Percentiles rank a stretch among this genome's conserved stretches.
phyloP scores from a whole-genome alignment of 2,888 invertebrate species.

The Dendrolimus houi region DNA sequence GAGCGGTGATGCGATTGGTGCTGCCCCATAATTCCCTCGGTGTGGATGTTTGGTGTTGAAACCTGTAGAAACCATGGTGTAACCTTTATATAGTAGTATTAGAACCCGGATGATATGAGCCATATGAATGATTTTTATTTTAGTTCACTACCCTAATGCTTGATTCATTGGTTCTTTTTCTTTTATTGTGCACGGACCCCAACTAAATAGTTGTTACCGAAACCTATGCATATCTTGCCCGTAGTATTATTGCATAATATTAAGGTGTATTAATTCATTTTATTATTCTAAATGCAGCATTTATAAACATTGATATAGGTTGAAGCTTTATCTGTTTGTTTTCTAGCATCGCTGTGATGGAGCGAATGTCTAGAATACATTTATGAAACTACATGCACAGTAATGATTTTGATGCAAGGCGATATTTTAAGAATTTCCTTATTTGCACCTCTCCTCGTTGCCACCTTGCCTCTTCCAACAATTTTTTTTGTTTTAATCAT shows the following conservation, averaged over 20 bases:
- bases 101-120: slow-evolving; percentile 47
- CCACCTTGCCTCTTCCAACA: slow-evolving; percentile 59
- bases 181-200: slow-evolving; percentile 23
- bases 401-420: not conserved
- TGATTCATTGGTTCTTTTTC: slow-evolving; percentile 3
- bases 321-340: slow-evolving; percentile 75
- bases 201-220: not conserved
- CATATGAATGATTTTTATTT: slow-evolving; percentile 32
- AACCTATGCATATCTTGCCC: slow-evolving; percentile 3
- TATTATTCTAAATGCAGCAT: slow-evolving; percentile 17
- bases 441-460: slow-evolving; percentile 64
- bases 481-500: slow-evolving; percentile 27
- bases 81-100: slow-evolving; percentile 41
- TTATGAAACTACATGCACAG: not conserved
- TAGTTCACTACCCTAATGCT: not conserved
- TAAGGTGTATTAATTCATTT: slow-evolving; percentile 5
- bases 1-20: slow-evolving; percentile 72
- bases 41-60: slow-evolving; percentile 60
- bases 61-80: slow-evolving; percentile 50
- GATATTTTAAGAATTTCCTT: slow-evolving; percentile 29
- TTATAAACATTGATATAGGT: slow-evolving; percentile 40
- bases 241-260: slow-evolving; percentile 35
- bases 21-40: slow-evolving; percentile 63
- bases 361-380: not conserved
- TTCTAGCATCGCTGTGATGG: slow-evolving; percentile 71